Conservation (phyloP, 2,113 vertebrate genomes). For the Gracilinanus agilis region DNA sequence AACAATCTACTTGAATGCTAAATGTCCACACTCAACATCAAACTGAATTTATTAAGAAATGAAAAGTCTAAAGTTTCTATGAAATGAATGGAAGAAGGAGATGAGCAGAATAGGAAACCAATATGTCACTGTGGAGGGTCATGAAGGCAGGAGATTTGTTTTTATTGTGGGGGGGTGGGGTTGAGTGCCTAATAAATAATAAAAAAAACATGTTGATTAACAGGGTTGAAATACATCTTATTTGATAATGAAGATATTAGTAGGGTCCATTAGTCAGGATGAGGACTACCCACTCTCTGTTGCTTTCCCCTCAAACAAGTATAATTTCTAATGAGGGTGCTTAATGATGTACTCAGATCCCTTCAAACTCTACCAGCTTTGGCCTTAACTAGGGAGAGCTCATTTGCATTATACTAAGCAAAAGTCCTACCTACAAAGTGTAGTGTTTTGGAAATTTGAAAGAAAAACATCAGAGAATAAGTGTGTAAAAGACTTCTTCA, state of each 20-base stretch:
- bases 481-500: neutral
- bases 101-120: neutral
- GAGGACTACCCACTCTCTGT: neutral
- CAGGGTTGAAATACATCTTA: neutral
- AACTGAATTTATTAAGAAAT: conserved; percentile 10
- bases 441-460: neutral
- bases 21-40: neutral
- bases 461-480: neutral
- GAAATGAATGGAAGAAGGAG: neutral
- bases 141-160: neutral
- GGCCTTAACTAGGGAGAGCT: neutral
- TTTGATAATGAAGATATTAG: neutral
- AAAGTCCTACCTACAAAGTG: neutral
- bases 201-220: neutral
- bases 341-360: neutral
- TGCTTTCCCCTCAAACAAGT: neutral
- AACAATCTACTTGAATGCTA: neutral
- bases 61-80: neutral
- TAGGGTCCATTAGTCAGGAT: neutral
- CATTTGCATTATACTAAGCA: neutral
- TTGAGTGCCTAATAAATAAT: neutral
- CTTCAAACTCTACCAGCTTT: neutral
- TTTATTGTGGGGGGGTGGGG: too few species aligned
- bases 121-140: neutral
- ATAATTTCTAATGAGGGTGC: neutral